These are phyloP conservation scores for Dioctria rufipes DNA, from an alignment of 2,888 invertebrate genomes.

Conservation along the genomic window DNA sequence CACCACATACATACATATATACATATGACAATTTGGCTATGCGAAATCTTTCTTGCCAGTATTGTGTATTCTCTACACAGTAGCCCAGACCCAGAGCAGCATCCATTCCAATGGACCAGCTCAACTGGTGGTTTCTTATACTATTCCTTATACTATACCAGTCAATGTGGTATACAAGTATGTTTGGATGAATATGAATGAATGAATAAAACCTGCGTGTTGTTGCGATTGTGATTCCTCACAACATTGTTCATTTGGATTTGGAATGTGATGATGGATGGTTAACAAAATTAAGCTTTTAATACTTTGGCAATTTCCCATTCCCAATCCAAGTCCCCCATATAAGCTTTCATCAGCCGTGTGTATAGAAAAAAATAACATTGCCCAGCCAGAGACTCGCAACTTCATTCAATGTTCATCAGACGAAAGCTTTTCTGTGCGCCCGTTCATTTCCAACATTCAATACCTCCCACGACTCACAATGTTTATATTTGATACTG, in stretches of 20 bases:
- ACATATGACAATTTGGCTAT: background rate
- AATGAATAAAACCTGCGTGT: background rate
- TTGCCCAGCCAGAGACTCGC: no score
- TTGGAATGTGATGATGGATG: background rate
- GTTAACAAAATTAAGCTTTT: conserved; percentile 12
- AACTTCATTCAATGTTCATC: background rate
- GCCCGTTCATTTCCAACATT: background rate
- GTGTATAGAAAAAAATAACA: background rate
- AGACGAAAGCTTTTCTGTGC: background rate
- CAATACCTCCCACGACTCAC: background rate
- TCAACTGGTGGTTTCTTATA: background rate
- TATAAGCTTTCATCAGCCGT: background rate
- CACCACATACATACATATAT: background rate
- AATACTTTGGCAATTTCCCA: background rate
- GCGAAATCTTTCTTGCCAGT: background rate
- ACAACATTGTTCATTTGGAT: conserved; percentile 14
- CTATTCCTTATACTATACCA: no score
- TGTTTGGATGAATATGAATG: background rate
- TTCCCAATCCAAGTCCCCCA: background rate
- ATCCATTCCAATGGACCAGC: conserved; percentile 6
- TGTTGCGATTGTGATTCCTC: background rate
- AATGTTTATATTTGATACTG: no score
- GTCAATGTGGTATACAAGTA: no score
- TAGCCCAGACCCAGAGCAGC: conserved; percentile 17
- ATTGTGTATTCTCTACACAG: background rate